Base-by-base conservation (phyloP, 2,113 vertebrate genomes). In the Anarrhichthys ocellatus region DNA sequence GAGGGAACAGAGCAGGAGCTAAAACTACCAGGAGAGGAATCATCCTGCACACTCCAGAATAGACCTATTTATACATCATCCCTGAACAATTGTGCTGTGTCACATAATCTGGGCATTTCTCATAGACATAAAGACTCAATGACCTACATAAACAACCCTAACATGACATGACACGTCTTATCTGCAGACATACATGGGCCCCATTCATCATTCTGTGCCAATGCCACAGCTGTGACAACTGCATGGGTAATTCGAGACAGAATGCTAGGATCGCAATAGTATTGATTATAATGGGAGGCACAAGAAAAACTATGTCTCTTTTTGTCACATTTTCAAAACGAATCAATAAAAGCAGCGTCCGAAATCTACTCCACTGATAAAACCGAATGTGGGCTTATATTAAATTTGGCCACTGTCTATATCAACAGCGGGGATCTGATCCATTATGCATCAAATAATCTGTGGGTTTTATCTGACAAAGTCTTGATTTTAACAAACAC, bases 51-150 rank as follows among this genome's bases (percentile, higher is more conserved):
- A 80, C 68, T 86, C 78, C 77, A 80, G 86, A 91, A 87, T 27
- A 82, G 87, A 81, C 73, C 88, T 88, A 91, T 86, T 90, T 89
- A 82, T 92, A 83, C 73, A 78, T 78, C 80, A 87, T 72, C 76
- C 77, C 78, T 72, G 62, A 85, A 85, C 76, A 90, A 92, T 81
- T 77, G 62, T 87, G 87, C 88, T 88, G 71, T 74, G 87, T 90
- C 87, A 91, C 70, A 67, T 70, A 70, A 91, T 80, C 75, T 78
- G 40, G 29, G 62, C 64, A 78, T 79, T 79, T 81, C 67, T 82
- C 58, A 67, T 36, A 64, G 56, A 85, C 74, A 77, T 72, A 52
- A 88, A 91, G 69, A 73, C 73, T 83, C 68, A 42, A 32, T 79
- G 81, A 48, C 81, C 78, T 58, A 80, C 42, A 89, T 76, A 78